phyloP scores from a whole-genome alignment of 2,113 vertebrate genomes.

The Burhinus oedicnemus region DNA sequence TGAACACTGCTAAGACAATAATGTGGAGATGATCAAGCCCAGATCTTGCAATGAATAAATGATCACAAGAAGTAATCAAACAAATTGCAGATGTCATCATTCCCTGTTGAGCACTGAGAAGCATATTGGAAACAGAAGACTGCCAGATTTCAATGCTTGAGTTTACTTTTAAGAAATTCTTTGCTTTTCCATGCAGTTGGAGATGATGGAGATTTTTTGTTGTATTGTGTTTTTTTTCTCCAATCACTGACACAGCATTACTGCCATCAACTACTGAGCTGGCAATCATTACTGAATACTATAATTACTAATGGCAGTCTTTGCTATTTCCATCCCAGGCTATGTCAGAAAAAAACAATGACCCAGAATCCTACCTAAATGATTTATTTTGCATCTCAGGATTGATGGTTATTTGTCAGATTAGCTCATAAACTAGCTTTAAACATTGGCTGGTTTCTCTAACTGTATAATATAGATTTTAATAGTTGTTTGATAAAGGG shows the following conservation, averaged over 20 bases:
- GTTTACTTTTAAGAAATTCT: slow-evolving; percentile 16
- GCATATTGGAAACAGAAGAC: slow-evolving; percentile 12
- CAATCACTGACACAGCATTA: background rate
- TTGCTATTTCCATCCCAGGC: background rate
- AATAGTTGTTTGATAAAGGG: slow-evolving; percentile 24
- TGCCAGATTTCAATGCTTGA: slow-evolving; percentile 6
- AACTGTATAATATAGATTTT: slow-evolving; percentile 20
- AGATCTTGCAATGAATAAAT: slow-evolving; percentile 35
- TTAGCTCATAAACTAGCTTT: slow-evolving; percentile 22
- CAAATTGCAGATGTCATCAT: slow-evolving; percentile 32
- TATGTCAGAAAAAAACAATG: background rate
- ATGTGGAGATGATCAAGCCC: background rate
- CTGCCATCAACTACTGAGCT: background rate
- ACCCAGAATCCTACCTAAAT: background rate
- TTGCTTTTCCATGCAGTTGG: slow-evolving; percentile 21
- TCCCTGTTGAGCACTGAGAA: slow-evolving; percentile 19
- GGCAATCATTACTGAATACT: background rate
- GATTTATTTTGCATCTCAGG: slow-evolving; percentile 6
- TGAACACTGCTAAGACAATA: background rate
- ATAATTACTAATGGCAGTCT: background rate
- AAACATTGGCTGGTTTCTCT: slow-evolving; percentile 25
- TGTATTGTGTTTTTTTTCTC: background rate
- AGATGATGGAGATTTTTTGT: background rate
- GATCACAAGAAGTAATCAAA: slow-evolving; percentile 40
- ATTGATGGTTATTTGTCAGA: slow-evolving; percentile 26